phyloP scores from a whole-genome alignment of 2,888 invertebrate species.

The Girardia tigrina region DNA sequence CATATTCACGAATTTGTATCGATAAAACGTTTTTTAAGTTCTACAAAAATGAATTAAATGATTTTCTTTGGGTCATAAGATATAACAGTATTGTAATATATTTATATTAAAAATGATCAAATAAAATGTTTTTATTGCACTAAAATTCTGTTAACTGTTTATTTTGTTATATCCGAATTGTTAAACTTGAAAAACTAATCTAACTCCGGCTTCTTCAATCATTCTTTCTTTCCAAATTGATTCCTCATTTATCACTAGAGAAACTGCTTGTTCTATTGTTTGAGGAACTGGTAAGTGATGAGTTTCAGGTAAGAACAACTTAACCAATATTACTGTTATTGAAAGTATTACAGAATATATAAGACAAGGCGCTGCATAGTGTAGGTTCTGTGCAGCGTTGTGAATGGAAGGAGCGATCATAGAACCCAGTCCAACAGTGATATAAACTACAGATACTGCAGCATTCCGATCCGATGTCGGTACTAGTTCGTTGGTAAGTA shows the following conservation, averaged over 20 bases:
- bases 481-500: neutral
- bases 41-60: too few species aligned
- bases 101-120: too few species aligned
- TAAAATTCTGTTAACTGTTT: too few species aligned
- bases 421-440: neutral
- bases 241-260: neutral
- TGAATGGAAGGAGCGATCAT: neutral
- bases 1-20: too few species aligned
- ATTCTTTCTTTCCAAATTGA: neutral
- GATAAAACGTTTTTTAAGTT: too few species aligned
- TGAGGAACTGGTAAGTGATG: conserved; percentile 1
- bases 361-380: neutral
- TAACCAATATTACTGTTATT: neutral
- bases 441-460: neutral
- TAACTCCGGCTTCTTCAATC: neutral
- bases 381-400: neutral
- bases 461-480: neutral
- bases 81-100: too few species aligned
- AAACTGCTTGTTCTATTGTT: conserved; percentile 8
- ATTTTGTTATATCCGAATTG: too few species aligned
- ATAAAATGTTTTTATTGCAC: too few species aligned
- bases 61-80: too few species aligned
- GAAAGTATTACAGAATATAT: neutral
- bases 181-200: too few species aligned
- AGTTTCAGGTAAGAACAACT: neutral